A percentile compares a stretch with the other conserved stretches of the same genome.
These are phyloP conservation scores for Coranthus polyacanthus DNA, from an alignment of 2,797 vertebrate species.

Conservation along the genomic window DNA sequence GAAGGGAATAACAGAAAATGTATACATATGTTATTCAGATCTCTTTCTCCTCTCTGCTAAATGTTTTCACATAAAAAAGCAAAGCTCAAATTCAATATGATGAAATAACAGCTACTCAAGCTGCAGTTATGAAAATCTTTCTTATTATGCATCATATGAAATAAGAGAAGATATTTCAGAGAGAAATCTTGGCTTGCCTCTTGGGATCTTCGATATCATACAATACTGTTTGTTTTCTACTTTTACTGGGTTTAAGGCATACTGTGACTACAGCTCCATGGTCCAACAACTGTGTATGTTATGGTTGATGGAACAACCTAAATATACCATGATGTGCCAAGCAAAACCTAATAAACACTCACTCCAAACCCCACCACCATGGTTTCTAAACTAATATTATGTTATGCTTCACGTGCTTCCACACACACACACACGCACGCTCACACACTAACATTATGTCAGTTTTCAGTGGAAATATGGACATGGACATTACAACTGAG, in stretches of 20 bases:
- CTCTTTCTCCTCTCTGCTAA: slow-evolving; percentile 4
- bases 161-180: slow-evolving; percentile 27
- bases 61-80: slow-evolving; percentile 20
- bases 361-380: slow-evolving; percentile 65
- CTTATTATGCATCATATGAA: slow-evolving; percentile 28
- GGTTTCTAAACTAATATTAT: slow-evolving; percentile 80
- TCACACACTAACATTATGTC: slow-evolving; percentile 66
- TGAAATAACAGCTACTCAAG: slow-evolving; percentile 35
- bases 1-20: too few species aligned
- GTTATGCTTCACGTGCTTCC: slow-evolving; percentile 67
- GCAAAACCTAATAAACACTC: slow-evolving; percentile 78
- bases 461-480: slow-evolving; percentile 64
- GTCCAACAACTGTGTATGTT: slow-evolving; percentile 67
- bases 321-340: slow-evolving; percentile 79
- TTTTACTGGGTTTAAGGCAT: slow-evolving; percentile 56
- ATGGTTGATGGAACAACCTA: slow-evolving; percentile 77
- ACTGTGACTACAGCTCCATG: slow-evolving; percentile 56
- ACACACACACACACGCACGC: slow-evolving; percentile 26
- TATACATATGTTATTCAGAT: too few species aligned
- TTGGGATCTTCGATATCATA: slow-evolving; percentile 53
- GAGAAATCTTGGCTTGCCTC: slow-evolving; percentile 42
- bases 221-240: slow-evolving; percentile 54
- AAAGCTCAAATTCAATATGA: slow-evolving; percentile 18
- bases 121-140: slow-evolving; percentile 31
- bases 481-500: slow-evolving; percentile 63